Conservation (phyloP, 2,113 vertebrate species). For the Nyctereutes procyonoides region DNA sequence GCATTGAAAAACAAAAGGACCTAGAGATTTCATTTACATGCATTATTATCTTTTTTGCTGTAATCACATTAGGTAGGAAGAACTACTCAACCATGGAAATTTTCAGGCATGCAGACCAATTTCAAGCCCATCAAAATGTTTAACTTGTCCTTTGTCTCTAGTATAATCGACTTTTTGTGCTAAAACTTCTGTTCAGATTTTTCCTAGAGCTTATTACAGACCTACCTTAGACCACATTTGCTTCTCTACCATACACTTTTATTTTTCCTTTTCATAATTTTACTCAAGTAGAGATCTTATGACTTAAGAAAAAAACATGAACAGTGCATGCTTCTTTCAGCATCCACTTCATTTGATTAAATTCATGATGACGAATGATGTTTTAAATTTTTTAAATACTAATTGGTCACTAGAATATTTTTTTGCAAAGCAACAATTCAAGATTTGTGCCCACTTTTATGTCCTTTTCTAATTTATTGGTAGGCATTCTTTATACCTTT, state of each 20-base stretch:
- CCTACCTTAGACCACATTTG: neutral
- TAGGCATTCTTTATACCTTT: neutral
- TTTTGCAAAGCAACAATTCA: neutral
- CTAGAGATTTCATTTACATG: neutral
- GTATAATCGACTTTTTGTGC: neutral
- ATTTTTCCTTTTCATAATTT: neutral
- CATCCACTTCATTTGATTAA: neutral
- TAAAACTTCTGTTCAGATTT: neutral
- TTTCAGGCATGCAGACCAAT: neutral
- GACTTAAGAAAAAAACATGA: neutral
- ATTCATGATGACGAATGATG: neutral
- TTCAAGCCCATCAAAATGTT: neutral
- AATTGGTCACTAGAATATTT: neutral
- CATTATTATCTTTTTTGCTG: neutral
- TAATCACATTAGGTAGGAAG: neutral
- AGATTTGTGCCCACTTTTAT: neutral
- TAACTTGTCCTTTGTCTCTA: neutral
- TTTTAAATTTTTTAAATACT: neutral
- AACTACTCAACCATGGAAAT: neutral
- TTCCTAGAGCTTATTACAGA: neutral
- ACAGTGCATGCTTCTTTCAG: neutral
- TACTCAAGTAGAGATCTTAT: neutral
- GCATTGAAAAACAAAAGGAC: neutral
- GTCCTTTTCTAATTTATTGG: neutral
- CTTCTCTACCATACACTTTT: neutral